Percentiles rank a stretch among this genome's conserved stretches.
Evolutionary conservation across 2,888 invertebrate species (phyloP).

Genomic region (Platycheirus albimanus): DNA sequence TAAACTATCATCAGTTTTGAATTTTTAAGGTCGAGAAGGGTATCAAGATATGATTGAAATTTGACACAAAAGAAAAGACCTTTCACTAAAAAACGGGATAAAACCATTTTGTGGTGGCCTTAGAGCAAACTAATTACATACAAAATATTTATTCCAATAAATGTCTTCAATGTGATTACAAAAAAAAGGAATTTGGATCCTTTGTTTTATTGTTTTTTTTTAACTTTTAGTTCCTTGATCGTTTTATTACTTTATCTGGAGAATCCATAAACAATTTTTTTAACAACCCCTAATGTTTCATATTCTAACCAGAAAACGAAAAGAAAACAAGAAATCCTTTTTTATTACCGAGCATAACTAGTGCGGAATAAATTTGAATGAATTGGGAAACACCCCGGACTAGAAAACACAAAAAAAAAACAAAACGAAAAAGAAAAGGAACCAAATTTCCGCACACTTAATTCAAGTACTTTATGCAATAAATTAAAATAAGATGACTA

Average conservation of each 20-base stretch:
- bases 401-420: constrained; percentile 1
- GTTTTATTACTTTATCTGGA: constrained; percentile 38
- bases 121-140: too few species aligned
- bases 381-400: constrained; percentile 6
- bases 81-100: too few species aligned
- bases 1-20: too few species aligned
- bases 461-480: constrained; percentile 55
- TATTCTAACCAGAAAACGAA: constrained; percentile 1
- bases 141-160: too few species aligned
- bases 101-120: too few species aligned
- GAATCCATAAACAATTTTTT: constrained; percentile 34
- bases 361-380: constrained; percentile 62
- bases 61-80: too few species aligned
- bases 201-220: too few species aligned
- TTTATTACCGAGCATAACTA: constrained; percentile 33
- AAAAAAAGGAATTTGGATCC: too few species aligned
- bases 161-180: too few species aligned
- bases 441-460: constrained; percentile 55
- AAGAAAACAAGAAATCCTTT: constrained; percentile 35
- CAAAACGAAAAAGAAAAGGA: neutral
- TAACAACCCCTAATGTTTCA: constrained; percentile 24
- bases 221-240: constrained; percentile 30
- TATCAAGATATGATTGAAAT: too few species aligned
- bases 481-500: constrained; percentile 60
- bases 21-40: too few species aligned